These are phyloP conservation scores for Botia kubotai DNA, from an alignment of 2,797 vertebrate genomes.

Conservation along the genomic window DNA sequence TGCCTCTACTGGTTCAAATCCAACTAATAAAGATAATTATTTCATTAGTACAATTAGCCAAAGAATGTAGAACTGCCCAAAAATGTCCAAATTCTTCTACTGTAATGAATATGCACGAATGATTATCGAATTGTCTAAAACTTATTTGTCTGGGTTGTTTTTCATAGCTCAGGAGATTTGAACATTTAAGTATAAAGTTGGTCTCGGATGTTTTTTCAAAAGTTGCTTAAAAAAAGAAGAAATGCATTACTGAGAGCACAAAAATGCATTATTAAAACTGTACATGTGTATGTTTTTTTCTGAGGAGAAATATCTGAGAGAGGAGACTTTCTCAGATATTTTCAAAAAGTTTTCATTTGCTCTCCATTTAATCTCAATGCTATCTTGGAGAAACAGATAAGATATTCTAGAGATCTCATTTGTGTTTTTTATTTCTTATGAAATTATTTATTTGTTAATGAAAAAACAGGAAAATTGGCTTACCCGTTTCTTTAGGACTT, in stretches of 20 bases:
- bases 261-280: too few relatives aligned
- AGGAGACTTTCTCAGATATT: too few relatives aligned
- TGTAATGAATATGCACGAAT: not conserved
- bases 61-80: not conserved
- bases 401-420: not conserved
- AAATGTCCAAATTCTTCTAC: not conserved
- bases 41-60: not conserved
- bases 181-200: not conserved
- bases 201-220: not conserved
- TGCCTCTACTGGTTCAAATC: conserved; percentile 70
- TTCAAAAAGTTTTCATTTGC: too few relatives aligned
- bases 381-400: too few relatives aligned
- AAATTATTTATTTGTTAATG: not conserved
- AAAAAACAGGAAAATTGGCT: not conserved
- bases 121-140: not conserved
- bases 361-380: too few relatives aligned
- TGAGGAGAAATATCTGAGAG: too few relatives aligned
- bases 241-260: not conserved
- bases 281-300: too few relatives aligned
- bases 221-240: not conserved
- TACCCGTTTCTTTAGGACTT: conserved; percentile 75
- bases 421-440: not conserved
- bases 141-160: not conserved
- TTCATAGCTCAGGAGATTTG: not conserved
- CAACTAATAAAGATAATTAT: not conserved